Evolutionary conservation across 2,888 invertebrate species (phyloP), one percentile per base, ranked within the genome.

Genomic region (Nymphalis polychloros): DNA sequence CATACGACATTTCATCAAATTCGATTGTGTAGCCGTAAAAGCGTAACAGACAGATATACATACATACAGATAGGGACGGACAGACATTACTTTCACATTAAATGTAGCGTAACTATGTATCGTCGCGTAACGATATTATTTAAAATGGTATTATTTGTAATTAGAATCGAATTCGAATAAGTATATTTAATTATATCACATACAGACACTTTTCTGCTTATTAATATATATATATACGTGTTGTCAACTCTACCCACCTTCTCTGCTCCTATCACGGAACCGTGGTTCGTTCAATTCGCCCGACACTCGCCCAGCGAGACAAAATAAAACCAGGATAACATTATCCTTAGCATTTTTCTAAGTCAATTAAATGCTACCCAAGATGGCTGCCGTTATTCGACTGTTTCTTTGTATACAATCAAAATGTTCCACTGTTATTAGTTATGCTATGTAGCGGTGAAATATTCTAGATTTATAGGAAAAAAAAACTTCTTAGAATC

Each of bases 301-400:
- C 72, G 52, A 75, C 76, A 79, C 78, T 73, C 75, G 74, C 66
- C 75, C 74, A 72, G 75, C 77, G 78, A 78, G 78, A 80, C 82
- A 81, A 78, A 84, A 85, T 78, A 82, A 84, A 79, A 81, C 77
- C 57, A 66, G 47, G 17, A 73, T 46, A 67, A 52, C 72, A 76
- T 76, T 78, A 77, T 71, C 73, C 72, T 74, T 70, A 71, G 76
- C 78, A 82, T 81, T 84, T 87, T 87, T 89, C 85, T 84, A 85
- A 88, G 85, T 87, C 88, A 88, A 90, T 89, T 90, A 89, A 86
- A 86, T 86, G 78, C 78, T 86, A 77, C 78, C 81, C 73, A 85
- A 85, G 76, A 85, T 84, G 84, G 86, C 84, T 78, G 75, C 71
- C 72, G 73, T 75, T 79, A 77, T 72, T 77, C 79, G 77, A 72